Evolutionary conservation across 2,888 invertebrate genomes (phyloP).

Genomic region (Tetranychus truncatus): DNA sequence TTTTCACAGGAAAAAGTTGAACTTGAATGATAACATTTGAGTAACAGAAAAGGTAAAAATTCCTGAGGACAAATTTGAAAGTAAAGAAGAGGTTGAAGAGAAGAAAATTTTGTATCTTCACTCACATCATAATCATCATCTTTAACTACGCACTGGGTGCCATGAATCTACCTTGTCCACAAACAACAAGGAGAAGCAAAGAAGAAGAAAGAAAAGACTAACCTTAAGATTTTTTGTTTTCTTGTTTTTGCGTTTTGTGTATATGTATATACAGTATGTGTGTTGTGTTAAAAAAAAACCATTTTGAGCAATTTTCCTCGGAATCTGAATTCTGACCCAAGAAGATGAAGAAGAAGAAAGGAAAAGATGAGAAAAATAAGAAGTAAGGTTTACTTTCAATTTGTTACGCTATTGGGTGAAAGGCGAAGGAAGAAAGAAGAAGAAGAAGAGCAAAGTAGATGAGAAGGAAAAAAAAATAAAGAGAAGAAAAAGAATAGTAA

Average conservation of each 20-base stretch:
- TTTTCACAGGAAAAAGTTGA: too few species aligned
- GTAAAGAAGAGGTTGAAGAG: not conserved
- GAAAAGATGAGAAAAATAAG: not conserved
- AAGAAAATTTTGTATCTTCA: not conserved
- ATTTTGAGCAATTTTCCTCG: not conserved
- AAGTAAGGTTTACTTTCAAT: not conserved
- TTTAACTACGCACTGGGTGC: not conserved
- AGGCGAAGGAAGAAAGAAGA: not conserved
- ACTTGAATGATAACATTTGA: too few species aligned
- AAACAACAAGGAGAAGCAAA: too few species aligned
- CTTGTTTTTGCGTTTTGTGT: not conserved
- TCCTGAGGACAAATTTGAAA: too few species aligned
- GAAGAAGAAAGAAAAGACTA: not conserved
- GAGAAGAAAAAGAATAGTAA: not conserved
- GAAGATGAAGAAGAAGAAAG: not conserved
- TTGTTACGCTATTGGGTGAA: conserved; percentile 1
- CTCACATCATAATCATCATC: not conserved
- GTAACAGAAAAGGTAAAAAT: too few species aligned
- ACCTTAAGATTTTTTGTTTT: not conserved
- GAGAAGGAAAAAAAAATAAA: not conserved
- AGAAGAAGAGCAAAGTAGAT: not conserved
- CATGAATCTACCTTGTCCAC: not conserved
- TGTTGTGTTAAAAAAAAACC: not conserved
- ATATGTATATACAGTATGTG: too few species aligned
- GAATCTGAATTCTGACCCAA: conserved; percentile 1